Conservation (phyloP, 2,113 vertebrate species). For the Parus major region DNA sequence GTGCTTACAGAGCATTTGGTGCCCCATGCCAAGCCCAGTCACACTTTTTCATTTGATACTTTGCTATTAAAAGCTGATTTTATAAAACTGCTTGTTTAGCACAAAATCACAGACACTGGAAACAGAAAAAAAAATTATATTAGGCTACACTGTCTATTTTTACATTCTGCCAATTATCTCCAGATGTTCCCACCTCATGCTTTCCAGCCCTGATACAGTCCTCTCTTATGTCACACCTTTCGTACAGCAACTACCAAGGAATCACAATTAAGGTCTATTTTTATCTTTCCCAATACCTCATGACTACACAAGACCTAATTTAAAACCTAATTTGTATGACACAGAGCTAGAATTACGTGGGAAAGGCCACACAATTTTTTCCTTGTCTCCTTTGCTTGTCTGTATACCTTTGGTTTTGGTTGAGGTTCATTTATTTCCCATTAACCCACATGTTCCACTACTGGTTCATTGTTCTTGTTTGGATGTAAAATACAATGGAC, state of each 20-base stretch:
- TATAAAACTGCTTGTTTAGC: background rate
- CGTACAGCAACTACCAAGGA: background rate
- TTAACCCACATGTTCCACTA: background rate
- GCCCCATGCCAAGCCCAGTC: background rate
- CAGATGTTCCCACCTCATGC: conserved; percentile 2
- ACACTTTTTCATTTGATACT: background rate
- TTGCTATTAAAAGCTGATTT: conserved; percentile 1
- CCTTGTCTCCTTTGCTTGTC: background rate
- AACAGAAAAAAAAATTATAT: background rate
- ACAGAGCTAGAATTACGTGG: background rate
- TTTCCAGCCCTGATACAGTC: background rate
- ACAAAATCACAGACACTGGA: background rate
- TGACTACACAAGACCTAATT: background rate
- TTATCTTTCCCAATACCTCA: background rate
- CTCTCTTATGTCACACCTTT: background rate
- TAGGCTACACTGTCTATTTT: background rate
- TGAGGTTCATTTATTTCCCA: background rate
- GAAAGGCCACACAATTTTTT: background rate
- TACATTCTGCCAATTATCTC: background rate
- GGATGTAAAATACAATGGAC: background rate
- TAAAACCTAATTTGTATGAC: background rate
- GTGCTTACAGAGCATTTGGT: background rate
- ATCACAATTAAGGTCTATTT: background rate
- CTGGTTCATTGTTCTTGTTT: background rate
- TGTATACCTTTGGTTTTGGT: background rate